Evolutionary conservation across 2,797 vertebrate species (phyloP).

Genomic region (Chloroceryle inda): DNA sequence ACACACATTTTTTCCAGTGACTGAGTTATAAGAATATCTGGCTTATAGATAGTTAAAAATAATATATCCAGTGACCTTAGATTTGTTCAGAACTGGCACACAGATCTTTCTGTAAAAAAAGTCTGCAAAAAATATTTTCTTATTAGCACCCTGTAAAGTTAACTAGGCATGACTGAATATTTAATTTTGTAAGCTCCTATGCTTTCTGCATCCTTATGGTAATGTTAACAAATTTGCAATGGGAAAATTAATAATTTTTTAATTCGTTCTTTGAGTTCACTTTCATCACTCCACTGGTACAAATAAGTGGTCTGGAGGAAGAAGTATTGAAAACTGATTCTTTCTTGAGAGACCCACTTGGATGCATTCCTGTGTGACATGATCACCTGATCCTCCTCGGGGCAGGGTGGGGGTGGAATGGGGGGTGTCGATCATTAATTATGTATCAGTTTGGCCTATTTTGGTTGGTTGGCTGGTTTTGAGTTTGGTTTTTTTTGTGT

Average conservation of each 20-base stretch:
- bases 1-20: not conserved
- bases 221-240: not conserved
- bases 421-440: not conserved
- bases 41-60: not conserved
- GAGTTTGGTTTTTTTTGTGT: too few species aligned
- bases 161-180: not conserved
- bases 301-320: not conserved
- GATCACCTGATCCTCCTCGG: too few species aligned
- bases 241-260: conserved; percentile 2
- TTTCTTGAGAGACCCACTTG: not conserved
- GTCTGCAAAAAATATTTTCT: not conserved
- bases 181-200: not conserved
- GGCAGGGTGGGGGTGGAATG: not conserved
- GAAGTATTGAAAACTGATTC: not conserved
- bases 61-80: not conserved
- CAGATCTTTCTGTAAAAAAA: not conserved
- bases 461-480: too few species aligned
- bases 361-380: too few species aligned
- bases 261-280: not conserved
- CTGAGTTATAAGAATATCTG: not conserved
- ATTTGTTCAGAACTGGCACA: not conserved
- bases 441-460: not conserved
- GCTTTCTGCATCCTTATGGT: not conserved
- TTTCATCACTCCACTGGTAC: not conserved
- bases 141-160: not conserved